A percentile compares a stretch with the other conserved stretches of the same genome.
Conservation (phyloP, 1,140 invertebrate species). For the Nephotettix cincticeps region DNA sequence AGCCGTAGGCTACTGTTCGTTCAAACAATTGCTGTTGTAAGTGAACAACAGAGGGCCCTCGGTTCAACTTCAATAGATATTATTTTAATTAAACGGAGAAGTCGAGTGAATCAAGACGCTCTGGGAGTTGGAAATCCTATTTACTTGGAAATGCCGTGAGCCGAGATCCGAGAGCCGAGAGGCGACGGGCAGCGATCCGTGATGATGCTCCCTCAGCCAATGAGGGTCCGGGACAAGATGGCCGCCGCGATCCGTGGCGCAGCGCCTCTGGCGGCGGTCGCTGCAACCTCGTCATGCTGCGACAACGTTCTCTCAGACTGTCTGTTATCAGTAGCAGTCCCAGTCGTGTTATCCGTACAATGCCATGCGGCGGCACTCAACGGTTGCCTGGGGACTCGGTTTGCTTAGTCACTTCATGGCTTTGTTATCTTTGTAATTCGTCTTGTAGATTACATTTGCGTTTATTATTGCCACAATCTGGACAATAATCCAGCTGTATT, state of each 20-base stretch:
- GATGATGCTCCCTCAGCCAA: not conserved
- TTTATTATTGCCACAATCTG: too few relatives aligned
- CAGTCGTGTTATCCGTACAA: too few relatives aligned
- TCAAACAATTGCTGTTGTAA: too few relatives aligned
- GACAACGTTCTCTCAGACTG: conserved; percentile 6
- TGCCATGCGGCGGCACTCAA: too few relatives aligned
- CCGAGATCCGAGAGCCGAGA: not conserved
- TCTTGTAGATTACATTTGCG: too few relatives aligned
- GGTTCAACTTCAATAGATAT: not conserved
- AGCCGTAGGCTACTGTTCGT: too few relatives aligned
- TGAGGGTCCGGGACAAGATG: not conserved
- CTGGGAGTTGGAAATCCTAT: not conserved
- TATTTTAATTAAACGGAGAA: not conserved
- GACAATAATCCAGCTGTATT: too few relatives aligned
- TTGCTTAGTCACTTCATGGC: too few relatives aligned
- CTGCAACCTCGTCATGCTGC: not conserved
- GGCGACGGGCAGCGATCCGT: too few relatives aligned
- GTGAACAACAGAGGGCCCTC: too few relatives aligned
- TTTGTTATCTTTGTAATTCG: too few relatives aligned
- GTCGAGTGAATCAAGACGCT: not conserved
- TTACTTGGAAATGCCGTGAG: not conserved
- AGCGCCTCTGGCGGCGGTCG: not conserved
- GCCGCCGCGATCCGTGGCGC: not conserved
- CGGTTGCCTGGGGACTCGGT: too few relatives aligned
- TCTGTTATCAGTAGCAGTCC: not conserved